These are phyloP conservation scores for Dolichallabes microphthalmus DNA, from an alignment of 2,113 vertebrate species.

Conservation along the genomic window DNA sequence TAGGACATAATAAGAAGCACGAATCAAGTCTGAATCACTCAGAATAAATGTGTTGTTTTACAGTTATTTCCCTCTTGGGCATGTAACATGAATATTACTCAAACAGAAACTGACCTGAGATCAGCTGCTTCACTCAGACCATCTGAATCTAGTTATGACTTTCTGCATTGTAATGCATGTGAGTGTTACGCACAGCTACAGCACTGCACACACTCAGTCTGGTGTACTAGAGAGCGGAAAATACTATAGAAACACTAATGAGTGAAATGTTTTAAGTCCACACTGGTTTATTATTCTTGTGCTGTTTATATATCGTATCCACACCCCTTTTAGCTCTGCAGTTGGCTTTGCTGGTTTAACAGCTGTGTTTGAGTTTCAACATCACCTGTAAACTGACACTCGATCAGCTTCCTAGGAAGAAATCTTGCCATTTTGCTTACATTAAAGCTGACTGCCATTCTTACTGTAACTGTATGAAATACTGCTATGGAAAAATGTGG, in stretches of 20 bases:
- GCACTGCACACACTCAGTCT: neutral
- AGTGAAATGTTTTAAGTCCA: neutral
- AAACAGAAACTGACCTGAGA: neutral
- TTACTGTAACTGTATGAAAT: neutral
- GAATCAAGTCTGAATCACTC: neutral
- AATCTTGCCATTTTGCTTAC: neutral
- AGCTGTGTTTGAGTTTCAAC: neutral
- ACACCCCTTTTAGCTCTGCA: neutral
- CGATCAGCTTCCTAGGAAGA: neutral
- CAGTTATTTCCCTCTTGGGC: neutral
- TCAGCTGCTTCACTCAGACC: neutral
- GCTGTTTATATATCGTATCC: neutral
- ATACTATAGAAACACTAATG: neutral
- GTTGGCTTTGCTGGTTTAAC: neutral
- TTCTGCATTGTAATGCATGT: neutral
- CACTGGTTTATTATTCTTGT: slow-evolving; percentile 1
- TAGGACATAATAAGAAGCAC: neutral
- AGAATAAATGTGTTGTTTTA: neutral
- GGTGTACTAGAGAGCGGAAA: neutral
- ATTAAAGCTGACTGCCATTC: neutral
- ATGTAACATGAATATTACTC: neutral
- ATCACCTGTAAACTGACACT: neutral
- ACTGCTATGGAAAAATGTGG: neutral
- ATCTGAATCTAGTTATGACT: neutral
- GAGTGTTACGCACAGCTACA: neutral